Percentiles rank a stretch among this genome's conserved stretches.
These are phyloP conservation scores for Pinna nobilis DNA, from an alignment of 1,140 invertebrate genomes.

Conservation along the genomic window DNA sequence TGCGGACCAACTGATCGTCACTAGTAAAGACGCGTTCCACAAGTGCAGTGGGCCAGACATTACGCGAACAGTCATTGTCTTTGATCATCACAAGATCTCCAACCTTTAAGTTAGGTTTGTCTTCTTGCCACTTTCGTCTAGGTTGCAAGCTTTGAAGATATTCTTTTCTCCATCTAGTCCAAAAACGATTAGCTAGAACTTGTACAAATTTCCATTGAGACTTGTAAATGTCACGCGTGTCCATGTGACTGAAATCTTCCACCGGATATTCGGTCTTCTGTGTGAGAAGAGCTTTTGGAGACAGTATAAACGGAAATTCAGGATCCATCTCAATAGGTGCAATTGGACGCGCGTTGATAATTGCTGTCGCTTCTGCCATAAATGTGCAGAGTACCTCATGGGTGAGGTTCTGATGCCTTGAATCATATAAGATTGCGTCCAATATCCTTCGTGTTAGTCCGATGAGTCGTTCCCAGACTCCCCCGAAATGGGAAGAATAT, in stretches of 20 bases:
- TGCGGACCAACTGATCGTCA: constrained; percentile 2
- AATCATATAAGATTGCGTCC: too few species aligned
- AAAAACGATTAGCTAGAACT: constrained; percentile 6
- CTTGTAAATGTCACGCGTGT: constrained; percentile 9
- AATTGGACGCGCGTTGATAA: too few species aligned
- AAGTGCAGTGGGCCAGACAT: constrained; percentile 3
- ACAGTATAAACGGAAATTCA: constrained; percentile 22
- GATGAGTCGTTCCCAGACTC: too few species aligned
- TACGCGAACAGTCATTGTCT: neutral
- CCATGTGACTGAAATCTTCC: neutral
- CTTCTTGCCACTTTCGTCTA: neutral
- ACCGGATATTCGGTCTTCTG: constrained; percentile 16
- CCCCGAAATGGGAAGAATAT: too few species aligned
- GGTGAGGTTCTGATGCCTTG: too few species aligned
- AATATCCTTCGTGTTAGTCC: too few species aligned
- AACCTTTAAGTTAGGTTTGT: neutral
- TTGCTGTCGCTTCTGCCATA: too few species aligned
- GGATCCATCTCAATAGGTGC: constrained; percentile 23
- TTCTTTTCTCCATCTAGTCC: constrained; percentile 5
- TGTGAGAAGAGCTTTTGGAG: constrained; percentile 28
- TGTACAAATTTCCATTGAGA: constrained; percentile 29
- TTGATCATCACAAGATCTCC: constrained; percentile 6
- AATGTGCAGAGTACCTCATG: too few species aligned
- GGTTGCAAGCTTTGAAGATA: neutral
- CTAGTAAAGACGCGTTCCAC: neutral